Base-by-base conservation (phyloP, 2,797 vertebrate species). In the Mormyrus proboscirostris region DNA sequence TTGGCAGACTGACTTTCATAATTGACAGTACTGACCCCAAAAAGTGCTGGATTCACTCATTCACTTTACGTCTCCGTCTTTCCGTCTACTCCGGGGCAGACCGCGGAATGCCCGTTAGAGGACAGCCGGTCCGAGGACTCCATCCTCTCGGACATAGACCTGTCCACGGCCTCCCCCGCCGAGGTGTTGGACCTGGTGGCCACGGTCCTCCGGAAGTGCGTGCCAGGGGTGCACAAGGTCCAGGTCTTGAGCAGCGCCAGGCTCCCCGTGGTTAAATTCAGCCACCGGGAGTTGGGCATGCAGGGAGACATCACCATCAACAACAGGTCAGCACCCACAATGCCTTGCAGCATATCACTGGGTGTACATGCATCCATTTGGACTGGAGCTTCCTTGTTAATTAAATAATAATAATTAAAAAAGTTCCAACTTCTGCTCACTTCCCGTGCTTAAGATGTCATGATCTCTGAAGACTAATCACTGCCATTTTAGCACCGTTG, bases 191-290 rank as follows among this genome's bases (percentile, higher is more conserved):
- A 97, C 7, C 94, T 99, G 0, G 97, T 98, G 88, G 96, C 96
- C 0, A 90, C 95, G 0, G 97, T 99, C 65, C 93, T 99, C 22
- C 95, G 93, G 10, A 97, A 97, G 91, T 99, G 98, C 0, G 97
- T 98, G 1, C 98, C 98, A 0, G 97, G 97, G 0, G 98, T 98
- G 16, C 96, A 98, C 91, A 96, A 96, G 14, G 98, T 99, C 84
- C 95, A 96, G 0, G 92, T 95, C 0, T 96, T 99, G 59, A 93
- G 95, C 91, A 93, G 93, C 0, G 98, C 98, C 19, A 96, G 98
- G 2, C 95, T 97, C 4, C 98, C 98, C 0, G 97, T 99, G 1
- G 96, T 98, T 89, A 98, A 98, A 91, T 99, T 98, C 92, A 96
- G 95, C 90, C 97, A 99, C 93, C 96, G 95, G 1, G 95, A 97